Evolutionary conservation across 2,888 invertebrate genomes (phyloP), one percentile per base, ranked within the genome.

Genomic region (Oligia latruncula): DNA sequence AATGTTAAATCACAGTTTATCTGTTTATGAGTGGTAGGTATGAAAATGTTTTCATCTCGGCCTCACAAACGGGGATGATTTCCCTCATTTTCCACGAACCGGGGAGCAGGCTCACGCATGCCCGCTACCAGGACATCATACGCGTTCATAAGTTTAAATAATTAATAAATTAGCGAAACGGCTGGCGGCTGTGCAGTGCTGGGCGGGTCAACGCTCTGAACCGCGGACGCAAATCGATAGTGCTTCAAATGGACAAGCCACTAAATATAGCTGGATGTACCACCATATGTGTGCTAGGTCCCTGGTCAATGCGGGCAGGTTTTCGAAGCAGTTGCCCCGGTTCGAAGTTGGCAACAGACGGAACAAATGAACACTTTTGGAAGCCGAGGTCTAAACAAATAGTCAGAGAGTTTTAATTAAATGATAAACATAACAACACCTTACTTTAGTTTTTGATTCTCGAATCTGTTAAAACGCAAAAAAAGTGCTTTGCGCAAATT

Each of bases 151-250:
- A 92, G 93, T 93, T 92, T 95, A 94, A 95, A 95, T 96, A 96
- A 96, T 96, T 96, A 96, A 96, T 96, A 96, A 96, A 96, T 96
- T 96, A 96, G 95, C 95, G 95, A 95, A 95, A 93, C 94, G 93
- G 80, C 92, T 93, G 93, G 89, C 94, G 92, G 89, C 91, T 91
- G 92, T 90, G 90, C 84, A 82, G 91, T 90, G 90, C 90, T 88
- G 90, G 89, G 80, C 93, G 93, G 96, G 96, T 96, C 96, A 95
- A 94, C 93, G 96, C 93, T 92, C 96, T 88, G 93, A 89, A 88
- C 92, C 93, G 95, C 94, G 95, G 91, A 92, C 93, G 91, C 94
- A 91, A 95, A 96, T 96, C 97, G 95, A 96, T 97, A 96, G 94
- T 95, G 95, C 95, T 95, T 95, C 94, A 94, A 96, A 96, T 96